Evolutionary conservation across 2,113 vertebrate species (phyloP), one percentile per base, ranked within the genome.

Genomic region (Nyctereutes procyonoides): DNA sequence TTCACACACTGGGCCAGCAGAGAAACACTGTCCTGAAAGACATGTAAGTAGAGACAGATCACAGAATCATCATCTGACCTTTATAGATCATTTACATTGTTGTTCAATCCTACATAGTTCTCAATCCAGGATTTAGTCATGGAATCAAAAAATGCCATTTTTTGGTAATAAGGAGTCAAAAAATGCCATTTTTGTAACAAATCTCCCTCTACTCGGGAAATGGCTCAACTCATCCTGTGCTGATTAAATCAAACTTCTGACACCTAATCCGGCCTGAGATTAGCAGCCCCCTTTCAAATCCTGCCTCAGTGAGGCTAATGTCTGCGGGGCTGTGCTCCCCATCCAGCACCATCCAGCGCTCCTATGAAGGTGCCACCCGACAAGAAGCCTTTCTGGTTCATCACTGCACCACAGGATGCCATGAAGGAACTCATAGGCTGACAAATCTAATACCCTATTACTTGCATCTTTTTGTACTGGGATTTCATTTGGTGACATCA

Each of bases 401-500:
- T 88, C 93, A 76, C 5, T 19, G 53, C 63, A 28, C 79, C 0
- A 30, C 53, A 73, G 87, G 87, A 43, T 51, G 65, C 91, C 11
- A 14, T 17, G 74, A 71, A 92, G 69, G 28, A 90, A 92, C 88
- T 89, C 88, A 43, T 30, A 92, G 67, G 11, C 94, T 2, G 90
- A 96, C 90, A 88, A 96, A 97, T 89, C 94, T 83, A 95, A 97
- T 94, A 92, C 48, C 51, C 62, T 94, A 80, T 93, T 88, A 96
- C 93, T 96, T 60, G 8, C 24, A 1, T 89, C 87, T 30, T 80
- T 80, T 77, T 94, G 96, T 38, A 76, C 51, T 15, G 65, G 88
- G 69, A 93, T 71, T 94, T 94, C 85, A 83, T 89, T 97, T 67
- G 65, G 93, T 96, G 97, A 96, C 85, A 73, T 98, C 96, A 93